Evolutionary conservation across 2,888 invertebrate genomes (phyloP).

Genomic region (Portevinia maculata): DNA sequence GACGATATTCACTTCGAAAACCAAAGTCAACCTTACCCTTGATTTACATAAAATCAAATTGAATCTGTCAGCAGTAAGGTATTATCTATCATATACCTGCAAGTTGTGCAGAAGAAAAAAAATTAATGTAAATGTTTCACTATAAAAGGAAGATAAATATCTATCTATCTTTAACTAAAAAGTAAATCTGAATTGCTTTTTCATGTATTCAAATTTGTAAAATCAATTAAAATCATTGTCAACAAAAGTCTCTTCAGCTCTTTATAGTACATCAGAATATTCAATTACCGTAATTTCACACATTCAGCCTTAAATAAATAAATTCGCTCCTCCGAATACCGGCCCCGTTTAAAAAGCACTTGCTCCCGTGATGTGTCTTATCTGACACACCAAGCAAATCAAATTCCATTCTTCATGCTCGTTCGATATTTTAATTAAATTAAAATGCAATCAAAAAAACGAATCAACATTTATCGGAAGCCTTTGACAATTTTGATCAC

Average conservation of each 20-base stretch:
- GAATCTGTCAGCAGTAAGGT: too few species aligned
- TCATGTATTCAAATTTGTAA: neutral
- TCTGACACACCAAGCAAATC: constrained; percentile 10
- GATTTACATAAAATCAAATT: too few species aligned
- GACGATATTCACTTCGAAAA: too few species aligned
- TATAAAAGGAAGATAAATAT: too few species aligned
- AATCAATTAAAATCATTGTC: neutral
- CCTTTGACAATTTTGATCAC: constrained; percentile 63
- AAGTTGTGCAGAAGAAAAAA: too few species aligned
- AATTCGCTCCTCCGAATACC: constrained; percentile 1
- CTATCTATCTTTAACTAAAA: too few species aligned
- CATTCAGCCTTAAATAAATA: constrained; percentile 4
- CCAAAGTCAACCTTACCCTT: too few species aligned
- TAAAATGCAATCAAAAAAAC: constrained; percentile 66
- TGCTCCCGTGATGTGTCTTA: constrained; percentile 21
- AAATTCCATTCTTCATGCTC: constrained; percentile 27
- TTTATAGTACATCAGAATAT: neutral
- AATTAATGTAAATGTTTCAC: too few species aligned
- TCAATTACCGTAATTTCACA: neutral
- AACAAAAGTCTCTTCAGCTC: neutral
- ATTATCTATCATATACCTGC: too few species aligned
- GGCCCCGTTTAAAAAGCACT: constrained; percentile 26
- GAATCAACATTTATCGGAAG: constrained; percentile 62
- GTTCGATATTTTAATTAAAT: constrained; percentile 64
- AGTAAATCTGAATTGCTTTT: neutral